Conservation (phyloP, 1,140 invertebrate genomes). For the Microplitis demolitor region DNA sequence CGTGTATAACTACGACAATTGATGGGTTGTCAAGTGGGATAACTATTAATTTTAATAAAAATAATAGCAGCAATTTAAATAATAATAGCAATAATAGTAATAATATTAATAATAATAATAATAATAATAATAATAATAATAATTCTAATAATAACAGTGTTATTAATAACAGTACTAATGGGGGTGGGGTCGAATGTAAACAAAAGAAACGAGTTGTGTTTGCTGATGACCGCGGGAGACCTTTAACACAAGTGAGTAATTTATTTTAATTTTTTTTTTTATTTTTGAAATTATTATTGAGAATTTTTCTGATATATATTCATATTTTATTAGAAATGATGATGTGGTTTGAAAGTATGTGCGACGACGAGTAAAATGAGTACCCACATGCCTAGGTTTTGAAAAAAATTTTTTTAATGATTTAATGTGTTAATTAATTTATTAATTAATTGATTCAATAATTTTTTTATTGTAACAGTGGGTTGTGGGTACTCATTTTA, state of each 20-base stretch:
- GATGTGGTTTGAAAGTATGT: too few species aligned
- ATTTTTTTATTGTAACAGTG: too few species aligned
- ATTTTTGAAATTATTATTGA: neutral
- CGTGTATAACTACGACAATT: slow-evolving; percentile 33
- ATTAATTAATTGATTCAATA: too few species aligned
- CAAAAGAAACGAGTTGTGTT: slow-evolving; percentile 89
- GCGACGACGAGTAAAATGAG: neutral
- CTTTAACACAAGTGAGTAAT: slow-evolving; percentile 74
- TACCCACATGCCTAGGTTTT: too few species aligned
- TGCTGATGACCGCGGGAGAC: slow-evolving; percentile 88
- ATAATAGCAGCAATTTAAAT: neutral
- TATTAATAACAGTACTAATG: slow-evolving; percentile 30
- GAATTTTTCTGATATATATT: too few species aligned
- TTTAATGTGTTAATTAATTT: too few species aligned
- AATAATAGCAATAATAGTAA: neutral
- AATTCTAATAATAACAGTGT: slow-evolving; percentile 34
- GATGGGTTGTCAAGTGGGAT: neutral
- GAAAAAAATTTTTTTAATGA: too few species aligned
- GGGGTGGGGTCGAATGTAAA: slow-evolving; percentile 35
- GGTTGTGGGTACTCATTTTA: too few species aligned
- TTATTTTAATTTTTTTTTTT: neutral
- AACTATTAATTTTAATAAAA: slow-evolving; percentile 32
- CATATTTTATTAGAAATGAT: too few species aligned
- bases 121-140: slow-evolving; percentile 24
- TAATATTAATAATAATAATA: neutral